Evolutionary conservation across 2,888 invertebrate genomes (phyloP).

Genomic region (Cheilosia scutellata): DNA sequence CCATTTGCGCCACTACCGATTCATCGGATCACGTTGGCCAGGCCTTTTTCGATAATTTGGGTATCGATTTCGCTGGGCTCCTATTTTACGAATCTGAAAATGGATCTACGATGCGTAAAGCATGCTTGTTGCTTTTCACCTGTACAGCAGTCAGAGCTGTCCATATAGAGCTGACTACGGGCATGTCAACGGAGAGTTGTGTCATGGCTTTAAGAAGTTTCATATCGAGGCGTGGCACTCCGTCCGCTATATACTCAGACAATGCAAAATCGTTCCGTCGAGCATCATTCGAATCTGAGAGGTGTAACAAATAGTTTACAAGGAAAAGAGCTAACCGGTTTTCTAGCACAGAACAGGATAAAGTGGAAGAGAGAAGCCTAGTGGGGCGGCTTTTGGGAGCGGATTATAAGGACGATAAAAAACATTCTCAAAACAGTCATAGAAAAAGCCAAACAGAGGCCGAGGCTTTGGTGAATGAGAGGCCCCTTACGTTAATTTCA

Average conservation of each 20-base stretch:
- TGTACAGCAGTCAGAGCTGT: constrained; percentile 38
- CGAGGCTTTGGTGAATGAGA: constrained; percentile 14
- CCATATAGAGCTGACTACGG: constrained; percentile 44
- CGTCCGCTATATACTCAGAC: constrained; percentile 1
- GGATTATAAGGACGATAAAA: constrained; percentile 57
- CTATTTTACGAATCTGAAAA: not conserved
- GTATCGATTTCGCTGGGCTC: constrained; percentile 1
- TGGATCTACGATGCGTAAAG: constrained; percentile 5
- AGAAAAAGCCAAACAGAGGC: constrained; percentile 26
- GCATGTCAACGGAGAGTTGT: constrained; percentile 11
- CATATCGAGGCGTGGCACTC: constrained; percentile 13
- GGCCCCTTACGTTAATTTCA: not conserved
- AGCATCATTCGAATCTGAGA: constrained; percentile 18
- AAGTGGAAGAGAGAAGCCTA: constrained; percentile 7
- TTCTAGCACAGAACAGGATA: not conserved
- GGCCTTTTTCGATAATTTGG: not conserved
- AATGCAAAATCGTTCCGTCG: too few species aligned
- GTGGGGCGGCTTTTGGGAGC: constrained; percentile 72
- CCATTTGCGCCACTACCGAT: constrained; percentile 22
- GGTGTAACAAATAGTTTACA: too few species aligned
- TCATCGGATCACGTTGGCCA: constrained; percentile 2
- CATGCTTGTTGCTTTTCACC: constrained; percentile 39
- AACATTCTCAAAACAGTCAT: constrained; percentile 58
- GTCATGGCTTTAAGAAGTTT: constrained; percentile 15
- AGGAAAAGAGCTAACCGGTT: not conserved